Base-by-base conservation (phyloP, 2,888 invertebrate species). In the Celastrina argiolus region DNA sequence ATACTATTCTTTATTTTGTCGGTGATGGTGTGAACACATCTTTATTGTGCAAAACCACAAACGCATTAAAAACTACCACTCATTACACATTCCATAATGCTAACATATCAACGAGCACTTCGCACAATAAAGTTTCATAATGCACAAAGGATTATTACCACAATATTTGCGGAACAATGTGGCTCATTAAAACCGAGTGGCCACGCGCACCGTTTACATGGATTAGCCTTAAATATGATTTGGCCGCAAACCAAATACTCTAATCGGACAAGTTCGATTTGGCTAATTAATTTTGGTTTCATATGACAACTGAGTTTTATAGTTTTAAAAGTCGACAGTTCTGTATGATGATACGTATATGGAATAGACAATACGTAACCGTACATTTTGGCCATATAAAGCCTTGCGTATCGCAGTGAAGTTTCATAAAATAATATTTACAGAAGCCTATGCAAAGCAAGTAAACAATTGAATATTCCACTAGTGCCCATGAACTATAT, bases 181-280 rank as follows among this genome's bases (percentile, higher is more conserved):
- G 61, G 63, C 56, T 59, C 64, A 66, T 64, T 56, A 64, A 66
- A 63, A 68, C 28, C 28, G 58, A 65, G 67, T 65, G 66, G 31
- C 65, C 67, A 63, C 63, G 39, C 31, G 61, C 18, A 56, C 58
- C 39, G 56, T 61, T 64, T 59, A 63, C 66, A 66, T 66, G 66
- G 42, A 64, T 51, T 51, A 31, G 16, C 45, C 28, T 42, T 63
- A 63, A 12, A 31, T 69, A 68, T 68, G 61, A 69, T 71, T 71
- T 70, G 68, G 72, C 68, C 67, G 65, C 69, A 71, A 71, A 71
- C 72, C 71, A 68, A 72, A 69, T 56, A 28, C 16, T 58, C 58
- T 22, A 22, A 28, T 16, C 28, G 28, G 56, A 56, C n/a, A n/a
- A n/a, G n/a, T 16, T 58, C 31, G 58, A 66, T 66, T 66, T 66